Percentiles rank a stretch among this genome's conserved stretches.
phyloP scores from a whole-genome alignment of 2,888 invertebrate species.

The Drosophila mercatorum region DNA sequence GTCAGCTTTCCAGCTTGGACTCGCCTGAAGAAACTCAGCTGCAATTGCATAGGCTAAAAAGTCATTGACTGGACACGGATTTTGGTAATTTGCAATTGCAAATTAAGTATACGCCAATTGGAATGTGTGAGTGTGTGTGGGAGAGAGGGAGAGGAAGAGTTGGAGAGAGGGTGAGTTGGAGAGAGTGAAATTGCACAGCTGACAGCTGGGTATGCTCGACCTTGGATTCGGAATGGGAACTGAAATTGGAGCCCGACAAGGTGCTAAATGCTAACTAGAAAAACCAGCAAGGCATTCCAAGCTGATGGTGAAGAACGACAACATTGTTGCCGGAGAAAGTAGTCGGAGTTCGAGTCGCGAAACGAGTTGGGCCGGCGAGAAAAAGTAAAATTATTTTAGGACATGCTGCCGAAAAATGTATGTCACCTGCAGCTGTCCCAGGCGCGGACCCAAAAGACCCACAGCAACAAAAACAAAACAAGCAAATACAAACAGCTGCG shows the following conservation, averaged over 20 bases:
- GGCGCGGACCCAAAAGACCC: constrained; percentile 19
- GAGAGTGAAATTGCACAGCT: neutral
- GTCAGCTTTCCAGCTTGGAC: constrained; percentile 41
- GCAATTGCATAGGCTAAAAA: constrained; percentile 21
- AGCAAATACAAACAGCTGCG: constrained; percentile 14
- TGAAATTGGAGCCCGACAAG: constrained; percentile 52
- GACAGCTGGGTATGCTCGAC: constrained; percentile 46
- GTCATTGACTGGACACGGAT: constrained; percentile 51
- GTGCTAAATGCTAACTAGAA: constrained; percentile 68
- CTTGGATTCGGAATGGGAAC: constrained; percentile 57
- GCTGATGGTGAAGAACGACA: constrained; percentile 29
- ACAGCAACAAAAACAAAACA: constrained; percentile 27
- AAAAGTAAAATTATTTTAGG: constrained; percentile 78
- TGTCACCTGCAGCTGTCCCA: constrained; percentile 70
- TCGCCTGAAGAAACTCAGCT: constrained; percentile 45
- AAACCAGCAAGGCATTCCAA: constrained; percentile 41
- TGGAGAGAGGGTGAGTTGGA: neutral
- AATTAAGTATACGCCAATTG: neutral
- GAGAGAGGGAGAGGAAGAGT: constrained; percentile 2
- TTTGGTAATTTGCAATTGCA: constrained; percentile 14
- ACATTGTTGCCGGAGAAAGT: constrained; percentile 64
- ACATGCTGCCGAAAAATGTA: constrained; percentile 67
- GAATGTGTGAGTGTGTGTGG: neutral
- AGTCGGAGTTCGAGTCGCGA: constrained; percentile 29
- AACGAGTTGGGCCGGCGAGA: constrained; percentile 66